Conservation (phyloP, 2,888 invertebrate species). For the Caenorhabditis virilis region DNA sequence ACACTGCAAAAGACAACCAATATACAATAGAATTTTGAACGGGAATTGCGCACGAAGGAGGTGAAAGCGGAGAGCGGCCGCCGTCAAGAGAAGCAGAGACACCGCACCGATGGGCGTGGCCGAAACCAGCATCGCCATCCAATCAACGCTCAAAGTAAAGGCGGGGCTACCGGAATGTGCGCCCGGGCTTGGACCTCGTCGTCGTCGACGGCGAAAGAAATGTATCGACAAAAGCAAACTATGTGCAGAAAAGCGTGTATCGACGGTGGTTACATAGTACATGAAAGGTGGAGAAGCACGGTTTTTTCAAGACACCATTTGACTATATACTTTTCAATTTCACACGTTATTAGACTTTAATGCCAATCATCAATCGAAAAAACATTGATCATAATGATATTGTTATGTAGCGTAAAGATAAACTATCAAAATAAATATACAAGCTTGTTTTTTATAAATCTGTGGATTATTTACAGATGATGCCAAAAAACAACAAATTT, state of each 20-base stretch:
- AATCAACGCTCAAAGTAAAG: slow-evolving; percentile 19
- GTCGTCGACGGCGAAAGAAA: slow-evolving; percentile 6
- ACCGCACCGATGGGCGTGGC: not conserved
- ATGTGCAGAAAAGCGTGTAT: not conserved
- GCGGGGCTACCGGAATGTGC: slow-evolving; percentile 1
- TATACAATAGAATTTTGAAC: slow-evolving; percentile 38
- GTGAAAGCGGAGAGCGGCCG: slow-evolving; percentile 3
- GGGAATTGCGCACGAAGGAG: slow-evolving; percentile 22
- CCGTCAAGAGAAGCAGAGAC: not conserved
- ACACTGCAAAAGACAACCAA: slow-evolving; percentile 40
- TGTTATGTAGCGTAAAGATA: no score
- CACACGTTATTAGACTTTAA: slow-evolving; percentile 35
- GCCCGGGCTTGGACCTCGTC: not conserved
- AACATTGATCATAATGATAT: no score
- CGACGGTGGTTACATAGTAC: not conserved
- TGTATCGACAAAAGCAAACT: no score
- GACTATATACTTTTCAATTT: slow-evolving; percentile 36
- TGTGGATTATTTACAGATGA: not conserved
- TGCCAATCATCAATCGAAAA: no score
- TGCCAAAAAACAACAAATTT: not conserved
- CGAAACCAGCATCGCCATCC: slow-evolving; percentile 6
- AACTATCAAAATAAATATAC: no score
- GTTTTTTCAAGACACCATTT: no score
- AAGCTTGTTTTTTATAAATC: not conserved
- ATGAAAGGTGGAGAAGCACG: no score